Conservation (phyloP, 2,113 vertebrate genomes). For the Epinephelus moara region DNA sequence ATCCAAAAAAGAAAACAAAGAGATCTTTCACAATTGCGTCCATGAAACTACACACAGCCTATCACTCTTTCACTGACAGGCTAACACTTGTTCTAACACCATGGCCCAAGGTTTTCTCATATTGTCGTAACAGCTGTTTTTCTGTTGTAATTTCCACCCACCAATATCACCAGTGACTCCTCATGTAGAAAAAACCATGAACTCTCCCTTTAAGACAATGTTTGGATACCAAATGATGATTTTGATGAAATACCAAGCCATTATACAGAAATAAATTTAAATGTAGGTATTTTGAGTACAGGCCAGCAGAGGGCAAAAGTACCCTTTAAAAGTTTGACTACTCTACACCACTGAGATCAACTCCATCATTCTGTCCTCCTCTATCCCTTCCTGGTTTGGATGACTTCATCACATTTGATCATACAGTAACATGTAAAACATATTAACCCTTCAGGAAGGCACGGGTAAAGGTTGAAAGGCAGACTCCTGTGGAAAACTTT, state of each 20-base stretch:
- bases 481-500: background rate
- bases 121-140: background rate
- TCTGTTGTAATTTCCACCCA: background rate
- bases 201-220: background rate
- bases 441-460: background rate
- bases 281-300: background rate
- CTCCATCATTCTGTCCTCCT: background rate
- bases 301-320: constrained; percentile 66
- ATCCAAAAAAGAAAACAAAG: background rate
- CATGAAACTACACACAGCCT: background rate
- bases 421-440: background rate
- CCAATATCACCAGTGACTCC: background rate
- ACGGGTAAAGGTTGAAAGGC: background rate
- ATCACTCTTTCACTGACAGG: too few species aligned
- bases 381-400: constrained; percentile 11
- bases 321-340: constrained; percentile 1
- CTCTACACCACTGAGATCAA: background rate
- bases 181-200: background rate
- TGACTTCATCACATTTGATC: background rate
- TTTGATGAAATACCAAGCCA: background rate
- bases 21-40: background rate
- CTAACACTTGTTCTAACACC: background rate
- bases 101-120: background rate
- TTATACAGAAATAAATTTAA: background rate
- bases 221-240: background rate